phyloP scores from a whole-genome alignment of 1,140 invertebrate genomes.

The Pseudobourletiella spinata region DNA sequence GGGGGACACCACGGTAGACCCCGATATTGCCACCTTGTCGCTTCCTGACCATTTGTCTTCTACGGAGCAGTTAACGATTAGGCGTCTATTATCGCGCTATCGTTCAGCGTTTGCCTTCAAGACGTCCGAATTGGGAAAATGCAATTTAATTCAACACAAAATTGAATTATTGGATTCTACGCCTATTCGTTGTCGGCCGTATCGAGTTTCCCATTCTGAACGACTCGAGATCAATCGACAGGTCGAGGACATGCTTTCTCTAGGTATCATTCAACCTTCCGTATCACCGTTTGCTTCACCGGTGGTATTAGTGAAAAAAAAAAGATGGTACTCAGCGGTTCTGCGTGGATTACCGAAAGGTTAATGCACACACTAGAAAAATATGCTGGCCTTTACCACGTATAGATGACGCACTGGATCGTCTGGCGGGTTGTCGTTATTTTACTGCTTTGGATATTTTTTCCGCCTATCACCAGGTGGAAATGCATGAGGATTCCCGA shows the following conservation, averaged over 20 bases:
- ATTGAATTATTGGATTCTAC: not conserved
- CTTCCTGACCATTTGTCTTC: not conserved
- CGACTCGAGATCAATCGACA: constrained; percentile 30
- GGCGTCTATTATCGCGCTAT: not conserved
- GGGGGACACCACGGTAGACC: no score
- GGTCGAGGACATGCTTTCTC: constrained; percentile 38
- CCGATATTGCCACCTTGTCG: not conserved
- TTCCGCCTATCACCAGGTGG: constrained; percentile 45
- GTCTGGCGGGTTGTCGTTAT: constrained; percentile 39
- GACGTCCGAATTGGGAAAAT: not conserved
- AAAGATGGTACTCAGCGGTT: constrained; percentile 41
- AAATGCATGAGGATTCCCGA: constrained; percentile 38
- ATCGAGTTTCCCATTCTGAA: not conserved
- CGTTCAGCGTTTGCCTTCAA: not conserved
- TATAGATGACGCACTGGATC: constrained; percentile 43
- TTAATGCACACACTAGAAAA: constrained; percentile 41
- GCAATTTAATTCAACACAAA: not conserved
- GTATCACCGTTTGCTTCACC: constrained; percentile 42
- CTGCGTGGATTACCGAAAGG: constrained; percentile 43
- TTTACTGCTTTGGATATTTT: constrained; percentile 45
- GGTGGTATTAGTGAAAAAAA: constrained; percentile 43
- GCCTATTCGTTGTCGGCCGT: not conserved
- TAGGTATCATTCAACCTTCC: constrained; percentile 40
- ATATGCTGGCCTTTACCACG: constrained; percentile 44
- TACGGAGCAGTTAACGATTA: not conserved